These are phyloP conservation scores for Drosophila eohydei DNA, from an alignment of 2,888 invertebrate genomes.

Conservation along the genomic window DNA sequence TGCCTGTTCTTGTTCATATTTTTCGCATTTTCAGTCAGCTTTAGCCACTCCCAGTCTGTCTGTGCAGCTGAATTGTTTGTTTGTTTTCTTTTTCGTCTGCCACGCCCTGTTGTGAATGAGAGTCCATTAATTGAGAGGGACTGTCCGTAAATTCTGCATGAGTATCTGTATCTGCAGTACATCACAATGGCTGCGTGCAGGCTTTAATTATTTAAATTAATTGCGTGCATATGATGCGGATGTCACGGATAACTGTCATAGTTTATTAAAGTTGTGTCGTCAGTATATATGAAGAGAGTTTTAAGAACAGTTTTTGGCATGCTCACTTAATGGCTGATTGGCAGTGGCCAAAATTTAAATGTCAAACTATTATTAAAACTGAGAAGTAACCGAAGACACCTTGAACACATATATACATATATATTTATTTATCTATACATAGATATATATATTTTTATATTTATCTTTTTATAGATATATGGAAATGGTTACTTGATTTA, in stretches of 20 bases:
- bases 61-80: slow-evolving; percentile 4
- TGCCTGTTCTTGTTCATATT: not conserved
- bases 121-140: slow-evolving; percentile 45
- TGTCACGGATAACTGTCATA: slow-evolving; percentile 1
- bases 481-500: slow-evolving; percentile 9
- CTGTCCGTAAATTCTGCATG: not conserved
- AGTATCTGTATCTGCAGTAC: slow-evolving; percentile 5
- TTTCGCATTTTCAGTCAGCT: slow-evolving; percentile 23
- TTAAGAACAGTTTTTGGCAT: too few relatives aligned
- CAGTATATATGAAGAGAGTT: not conserved
- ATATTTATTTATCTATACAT: not conserved
- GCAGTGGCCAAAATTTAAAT: not conserved
- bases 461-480: not conserved
- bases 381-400: not conserved
- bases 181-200: slow-evolving; percentile 26
- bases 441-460: too few relatives aligned
- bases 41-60: slow-evolving; percentile 12
- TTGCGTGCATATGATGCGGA: slow-evolving; percentile 37
- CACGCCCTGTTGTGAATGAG: slow-evolving; percentile 23
- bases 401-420: not conserved
- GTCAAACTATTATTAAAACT: not conserved
- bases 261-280: not conserved
- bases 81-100: slow-evolving; percentile 5
- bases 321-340: not conserved
- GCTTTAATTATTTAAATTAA: slow-evolving; percentile 55